Evolutionary conservation across 2,888 invertebrate genomes (phyloP), one percentile per base, ranked within the genome.

Genomic region (Chorisops tibialis): DNA sequence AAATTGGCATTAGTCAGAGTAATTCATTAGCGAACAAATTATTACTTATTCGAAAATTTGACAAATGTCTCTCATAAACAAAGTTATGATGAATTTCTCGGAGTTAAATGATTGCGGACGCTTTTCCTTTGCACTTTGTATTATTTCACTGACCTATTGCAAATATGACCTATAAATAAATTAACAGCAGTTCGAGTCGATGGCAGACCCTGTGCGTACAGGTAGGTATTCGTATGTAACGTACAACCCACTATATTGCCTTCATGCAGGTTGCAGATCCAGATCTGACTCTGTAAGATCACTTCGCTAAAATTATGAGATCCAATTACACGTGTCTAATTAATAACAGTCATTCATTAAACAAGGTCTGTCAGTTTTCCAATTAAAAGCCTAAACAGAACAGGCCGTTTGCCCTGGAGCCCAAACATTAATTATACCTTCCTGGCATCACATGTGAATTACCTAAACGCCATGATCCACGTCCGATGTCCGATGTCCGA

Each of bases 281-380:
- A 7, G 7, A 30, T 5, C 9, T 7, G 9, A 5, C 30, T 5
- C 5, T 30, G 30, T 30, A 30, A 7, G 30, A 30, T 30, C 30
- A 30, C 30, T 30, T 30, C 9, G 30, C 56, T 56, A 18, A 45
- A 56, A 56, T 56, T 56, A 56, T 56, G 56, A 56, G 56, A 56
- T 63, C 59, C 45, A 43, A 63, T 54, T 52, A 60, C 52, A 59
- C 38, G 41, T 60, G 52, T 47, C 63, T 63, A 63, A 63, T 59
- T 63, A 63, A 63, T 63, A 63, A 59, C 54, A 59, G 54, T 63
- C 63, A 63, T 63, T 63, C 59, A 60, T 52, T 41, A 54, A 63
- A 63, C 51, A 59, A 63, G 54, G 56, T 59, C 49, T 63, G 63
- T 60, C 63, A 63, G 63, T 60, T 63, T 63, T 63, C 63, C 63